A percentile compares a stretch with the other conserved stretches of the same genome.
These are phyloP conservation scores for Tamandua tetradactyla DNA, from an alignment of 2,797 vertebrate genomes.

Conservation along the genomic window DNA sequence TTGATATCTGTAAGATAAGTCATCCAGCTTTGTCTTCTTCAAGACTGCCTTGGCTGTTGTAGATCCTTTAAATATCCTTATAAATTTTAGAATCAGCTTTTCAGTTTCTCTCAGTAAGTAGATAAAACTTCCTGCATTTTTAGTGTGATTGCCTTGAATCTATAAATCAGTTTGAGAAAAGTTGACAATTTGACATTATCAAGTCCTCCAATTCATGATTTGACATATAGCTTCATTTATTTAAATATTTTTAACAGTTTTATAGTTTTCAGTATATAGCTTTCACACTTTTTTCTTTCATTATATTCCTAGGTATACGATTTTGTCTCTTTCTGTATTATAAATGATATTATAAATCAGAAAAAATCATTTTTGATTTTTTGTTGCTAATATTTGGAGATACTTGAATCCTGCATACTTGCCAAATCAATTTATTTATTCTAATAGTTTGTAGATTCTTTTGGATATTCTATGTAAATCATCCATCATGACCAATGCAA, in stretches of 20 bases:
- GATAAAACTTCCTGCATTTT: background rate
- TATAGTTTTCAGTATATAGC: background rate
- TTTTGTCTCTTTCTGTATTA: background rate
- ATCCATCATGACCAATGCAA: background rate
- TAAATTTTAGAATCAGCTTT: background rate
- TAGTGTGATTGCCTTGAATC: background rate
- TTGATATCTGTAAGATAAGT: background rate
- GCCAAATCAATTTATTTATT: background rate
- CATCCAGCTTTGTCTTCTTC: background rate
- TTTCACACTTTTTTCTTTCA: background rate
- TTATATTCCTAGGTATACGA: background rate
- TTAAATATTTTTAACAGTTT: background rate
- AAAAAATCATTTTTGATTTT: background rate
- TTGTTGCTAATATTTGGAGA: background rate
- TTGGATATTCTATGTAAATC: background rate
- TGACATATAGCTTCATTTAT: background rate
- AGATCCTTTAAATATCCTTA: background rate
- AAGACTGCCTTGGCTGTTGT: background rate
- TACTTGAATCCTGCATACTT: background rate
- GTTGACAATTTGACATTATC: background rate
- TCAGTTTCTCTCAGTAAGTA: background rate
- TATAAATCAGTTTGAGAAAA: background rate
- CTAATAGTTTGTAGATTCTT: background rate
- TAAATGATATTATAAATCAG: background rate
- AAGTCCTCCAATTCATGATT: background rate